Conservation (phyloP, 2,888 invertebrate species). For the Glaucopsyche alexis region DNA sequence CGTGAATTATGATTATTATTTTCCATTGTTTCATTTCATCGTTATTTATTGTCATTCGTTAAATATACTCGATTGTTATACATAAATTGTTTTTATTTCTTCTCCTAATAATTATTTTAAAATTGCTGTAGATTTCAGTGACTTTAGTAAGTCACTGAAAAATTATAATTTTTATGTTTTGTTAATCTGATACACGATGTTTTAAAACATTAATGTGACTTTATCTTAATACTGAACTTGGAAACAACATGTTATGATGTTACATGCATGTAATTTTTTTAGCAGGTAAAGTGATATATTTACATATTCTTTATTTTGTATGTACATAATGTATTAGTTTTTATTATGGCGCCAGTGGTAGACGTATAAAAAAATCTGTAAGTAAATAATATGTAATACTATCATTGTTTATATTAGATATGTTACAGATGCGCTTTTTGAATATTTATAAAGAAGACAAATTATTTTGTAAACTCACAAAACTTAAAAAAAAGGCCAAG, state of each 20-base stretch:
- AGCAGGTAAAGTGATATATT: no score
- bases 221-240: not conserved
- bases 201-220: not conserved
- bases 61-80: conserved; percentile 13
- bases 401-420: no score
- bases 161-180: not conserved
- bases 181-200: not conserved
- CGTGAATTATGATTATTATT: not conserved
- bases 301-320: not conserved
- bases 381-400: not conserved
- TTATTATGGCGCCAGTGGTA: not conserved
- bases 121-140: not conserved
- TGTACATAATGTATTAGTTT: not conserved
- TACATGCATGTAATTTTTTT: not conserved
- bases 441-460: no score
- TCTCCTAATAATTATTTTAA: not conserved
- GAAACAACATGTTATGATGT: no score
- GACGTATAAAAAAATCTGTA: not conserved
- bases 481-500: no score
- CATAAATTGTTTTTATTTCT: conserved; percentile 21
- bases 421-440: no score
- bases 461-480: not conserved
- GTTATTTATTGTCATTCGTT: conserved; percentile 21
- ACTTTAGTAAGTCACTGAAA: not conserved
- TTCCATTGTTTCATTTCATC: conserved; percentile 6